Conservation (phyloP, 2,888 invertebrate genomes). For the Aphidius colemani region DNA sequence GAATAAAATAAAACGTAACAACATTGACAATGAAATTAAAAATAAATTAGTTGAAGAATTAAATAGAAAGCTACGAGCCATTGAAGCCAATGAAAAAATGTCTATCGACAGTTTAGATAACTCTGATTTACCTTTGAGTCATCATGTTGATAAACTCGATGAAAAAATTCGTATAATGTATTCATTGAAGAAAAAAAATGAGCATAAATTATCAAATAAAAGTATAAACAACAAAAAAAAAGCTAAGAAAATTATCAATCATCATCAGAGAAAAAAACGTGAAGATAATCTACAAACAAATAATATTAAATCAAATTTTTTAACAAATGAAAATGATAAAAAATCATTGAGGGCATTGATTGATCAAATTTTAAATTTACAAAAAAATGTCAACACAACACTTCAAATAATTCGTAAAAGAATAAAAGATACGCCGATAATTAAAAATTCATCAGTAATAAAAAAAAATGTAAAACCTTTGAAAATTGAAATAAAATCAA, state of each 20-base stretch:
- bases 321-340: slow-evolving; percentile 37
- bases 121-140: not conserved
- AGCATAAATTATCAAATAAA: not conserved
- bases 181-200: slow-evolving; percentile 29
- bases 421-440: slow-evolving; percentile 20
- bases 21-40: slow-evolving; percentile 11
- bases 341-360: slow-evolving; percentile 35
- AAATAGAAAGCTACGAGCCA: slow-evolving; percentile 10
- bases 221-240: not conserved
- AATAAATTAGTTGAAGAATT: slow-evolving; percentile 30
- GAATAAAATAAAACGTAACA: slow-evolving; percentile 32
- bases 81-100: not conserved
- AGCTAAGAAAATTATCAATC: not conserved
- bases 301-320: slow-evolving; percentile 24
- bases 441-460: no score
- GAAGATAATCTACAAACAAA: slow-evolving; percentile 25
- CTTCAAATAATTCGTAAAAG: slow-evolving; percentile 38
- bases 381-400: slow-evolving; percentile 41
- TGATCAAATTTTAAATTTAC: slow-evolving; percentile 37
- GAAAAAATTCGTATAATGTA: slow-evolving; percentile 39
- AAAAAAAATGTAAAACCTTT: not conserved
- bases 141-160: slow-evolving; percentile 20
- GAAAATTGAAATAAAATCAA: slow-evolving; percentile 9
- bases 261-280: slow-evolving; percentile 25
- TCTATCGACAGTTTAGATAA: not conserved